Conservation (phyloP, 1,140 invertebrate species). For the Heliconius congener region DNA sequence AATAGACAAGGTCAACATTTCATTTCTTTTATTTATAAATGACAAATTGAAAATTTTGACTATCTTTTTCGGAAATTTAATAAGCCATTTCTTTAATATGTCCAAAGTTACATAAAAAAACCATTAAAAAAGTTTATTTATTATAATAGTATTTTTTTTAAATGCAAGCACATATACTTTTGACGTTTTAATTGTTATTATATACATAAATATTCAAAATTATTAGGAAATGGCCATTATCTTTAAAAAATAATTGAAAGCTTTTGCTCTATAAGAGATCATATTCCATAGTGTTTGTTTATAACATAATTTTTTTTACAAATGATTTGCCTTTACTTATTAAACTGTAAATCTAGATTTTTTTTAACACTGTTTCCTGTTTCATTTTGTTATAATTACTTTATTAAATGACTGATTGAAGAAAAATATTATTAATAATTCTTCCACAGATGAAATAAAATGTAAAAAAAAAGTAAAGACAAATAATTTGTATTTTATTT, state of each 20-base stretch:
- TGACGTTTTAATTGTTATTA: neutral
- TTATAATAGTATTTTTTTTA: too few relatives aligned
- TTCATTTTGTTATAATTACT: too few relatives aligned
- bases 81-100: neutral
- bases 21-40: neutral
- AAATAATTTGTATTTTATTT: conserved; percentile 7
- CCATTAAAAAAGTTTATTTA: too few relatives aligned
- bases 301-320: neutral
- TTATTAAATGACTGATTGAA: too few relatives aligned
- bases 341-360: neutral
- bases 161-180: too few relatives aligned
- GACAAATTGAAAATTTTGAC: neutral
- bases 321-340: neutral
- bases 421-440: neutral
- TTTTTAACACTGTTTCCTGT: neutral
- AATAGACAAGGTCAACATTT: neutral
- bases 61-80: neutral
- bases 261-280: neutral
- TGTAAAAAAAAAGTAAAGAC: conserved; percentile 11
- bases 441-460: neutral
- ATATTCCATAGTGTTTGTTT: neutral
- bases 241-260: neutral
- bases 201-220: neutral
- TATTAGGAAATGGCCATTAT: neutral
- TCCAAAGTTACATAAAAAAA: too few relatives aligned